phyloP scores from a whole-genome alignment of 2,113 vertebrate species.

The Coracopsis vasa region DNA sequence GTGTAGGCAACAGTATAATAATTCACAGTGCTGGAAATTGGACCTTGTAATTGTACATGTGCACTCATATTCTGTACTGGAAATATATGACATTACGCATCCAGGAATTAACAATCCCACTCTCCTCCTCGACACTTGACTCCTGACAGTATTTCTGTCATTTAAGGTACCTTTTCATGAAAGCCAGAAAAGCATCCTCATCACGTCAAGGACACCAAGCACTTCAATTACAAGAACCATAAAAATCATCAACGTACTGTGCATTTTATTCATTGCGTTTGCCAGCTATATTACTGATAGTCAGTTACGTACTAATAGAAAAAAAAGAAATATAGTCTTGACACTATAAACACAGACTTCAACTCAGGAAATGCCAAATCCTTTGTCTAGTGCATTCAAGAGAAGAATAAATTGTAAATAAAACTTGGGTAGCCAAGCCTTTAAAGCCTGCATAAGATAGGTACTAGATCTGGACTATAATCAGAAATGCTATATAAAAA shows the following conservation, averaged over 20 bases:
- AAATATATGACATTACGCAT: background rate
- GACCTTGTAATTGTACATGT: background rate
- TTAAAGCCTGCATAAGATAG: background rate
- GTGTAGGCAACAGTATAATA: background rate
- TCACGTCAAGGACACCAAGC: background rate
- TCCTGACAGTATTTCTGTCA: background rate
- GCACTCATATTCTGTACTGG: accelerated
- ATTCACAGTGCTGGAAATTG: background rate
- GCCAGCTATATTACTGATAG: background rate
- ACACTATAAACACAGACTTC: background rate
- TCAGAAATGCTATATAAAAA: background rate
- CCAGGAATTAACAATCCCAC: background rate
- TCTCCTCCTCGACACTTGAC: background rate
- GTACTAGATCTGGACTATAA: background rate
- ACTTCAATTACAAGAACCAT: constrained; percentile 3
- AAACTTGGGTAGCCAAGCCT: background rate
- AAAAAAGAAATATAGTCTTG: background rate
- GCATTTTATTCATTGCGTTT: background rate
- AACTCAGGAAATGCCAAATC: background rate
- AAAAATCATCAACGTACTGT: background rate
- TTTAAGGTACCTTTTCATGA: background rate
- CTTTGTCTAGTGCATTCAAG: background rate
- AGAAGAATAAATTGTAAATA: background rate
- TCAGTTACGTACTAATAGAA: background rate
- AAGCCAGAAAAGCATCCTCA: background rate